A percentile compares a stretch with the other conserved stretches of the same genome.
Evolutionary conservation across 2,888 invertebrate genomes (phyloP).

Genomic region (Anarsia innoxiella): DNA sequence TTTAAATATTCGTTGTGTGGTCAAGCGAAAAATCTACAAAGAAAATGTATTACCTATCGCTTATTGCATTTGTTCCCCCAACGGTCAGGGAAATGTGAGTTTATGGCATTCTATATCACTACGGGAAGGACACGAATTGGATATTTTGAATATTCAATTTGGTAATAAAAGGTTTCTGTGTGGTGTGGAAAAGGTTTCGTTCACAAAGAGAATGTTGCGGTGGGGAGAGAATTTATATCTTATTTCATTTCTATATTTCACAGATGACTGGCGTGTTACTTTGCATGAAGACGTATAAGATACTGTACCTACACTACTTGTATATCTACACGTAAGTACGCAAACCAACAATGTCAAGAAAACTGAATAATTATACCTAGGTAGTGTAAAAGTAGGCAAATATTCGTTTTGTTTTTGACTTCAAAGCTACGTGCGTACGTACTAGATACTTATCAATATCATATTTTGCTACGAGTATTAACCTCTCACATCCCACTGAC

Average conservation of each 20-base stretch:
- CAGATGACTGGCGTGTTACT: too few relatives aligned
- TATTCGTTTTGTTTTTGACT: too few relatives aligned
- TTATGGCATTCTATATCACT: slow-evolving; percentile 31
- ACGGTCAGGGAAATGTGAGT: slow-evolving; percentile 36
- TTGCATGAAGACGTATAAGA: too few relatives aligned
- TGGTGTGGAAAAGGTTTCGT: slow-evolving; percentile 1
- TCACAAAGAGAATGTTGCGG: slow-evolving; percentile 3
- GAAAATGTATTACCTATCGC: slow-evolving; percentile 69
- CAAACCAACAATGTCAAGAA: too few relatives aligned
- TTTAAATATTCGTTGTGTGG: slow-evolving; percentile 73
- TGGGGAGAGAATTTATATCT: slow-evolving; percentile 11
- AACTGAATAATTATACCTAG: too few relatives aligned
- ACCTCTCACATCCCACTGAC: too few relatives aligned
- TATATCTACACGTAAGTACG: too few relatives aligned
- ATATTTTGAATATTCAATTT: slow-evolving; percentile 23
- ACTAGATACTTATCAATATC: too few relatives aligned
- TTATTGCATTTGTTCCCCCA: slow-evolving; percentile 63
- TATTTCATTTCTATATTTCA: slow-evolving; percentile 1
- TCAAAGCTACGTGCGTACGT: too few relatives aligned
- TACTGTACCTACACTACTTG: too few relatives aligned
- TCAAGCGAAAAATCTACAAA: slow-evolving; percentile 71
- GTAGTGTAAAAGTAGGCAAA: too few relatives aligned
- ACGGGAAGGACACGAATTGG: slow-evolving; percentile 15
- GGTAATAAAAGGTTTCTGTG: slow-evolving; percentile 12
- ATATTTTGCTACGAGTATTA: too few relatives aligned